Conservation (phyloP, 2,888 invertebrate genomes). For the Plutella xylostella region DNA sequence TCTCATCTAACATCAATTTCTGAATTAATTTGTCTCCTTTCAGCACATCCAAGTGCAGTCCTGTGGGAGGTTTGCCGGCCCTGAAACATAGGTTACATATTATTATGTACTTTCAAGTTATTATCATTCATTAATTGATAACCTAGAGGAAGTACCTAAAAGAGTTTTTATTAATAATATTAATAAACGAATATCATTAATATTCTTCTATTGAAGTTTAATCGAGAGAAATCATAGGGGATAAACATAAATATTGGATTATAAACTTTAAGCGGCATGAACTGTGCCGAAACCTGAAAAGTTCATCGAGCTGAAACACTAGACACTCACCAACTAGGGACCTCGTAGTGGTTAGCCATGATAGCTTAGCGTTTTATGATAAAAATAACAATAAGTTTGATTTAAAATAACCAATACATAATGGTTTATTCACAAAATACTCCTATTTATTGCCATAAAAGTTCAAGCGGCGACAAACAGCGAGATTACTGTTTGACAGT, state of each 20-base stretch:
- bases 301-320: not conserved
- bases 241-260: not conserved
- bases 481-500: not conserved
- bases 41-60: conserved; percentile 96
- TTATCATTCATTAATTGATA: too few species aligned
- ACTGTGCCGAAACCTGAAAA: not conserved
- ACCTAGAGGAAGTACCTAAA: not conserved
- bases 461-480: too few species aligned
- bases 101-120: too few species aligned
- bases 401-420: too few species aligned
- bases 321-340: conserved; percentile 83
- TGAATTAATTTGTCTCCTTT: conserved; percentile 98
- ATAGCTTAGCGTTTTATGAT: not conserved
- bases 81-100: conserved; percentile 61
- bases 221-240: too few species aligned
- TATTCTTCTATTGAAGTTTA: too few species aligned
- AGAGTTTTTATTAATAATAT: not conserved
- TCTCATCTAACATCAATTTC: conserved; percentile 99
- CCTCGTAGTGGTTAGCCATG: conserved; percentile 77
- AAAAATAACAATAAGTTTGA: not conserved
- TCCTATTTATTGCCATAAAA: too few species aligned
- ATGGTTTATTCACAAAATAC: too few species aligned
- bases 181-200: not conserved
- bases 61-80: conserved; percentile 98
- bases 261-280: not conserved